These are phyloP conservation scores for Rhinichthys klamathensis DNA, from an alignment of 2,113 vertebrate species.

Conservation along the genomic window DNA sequence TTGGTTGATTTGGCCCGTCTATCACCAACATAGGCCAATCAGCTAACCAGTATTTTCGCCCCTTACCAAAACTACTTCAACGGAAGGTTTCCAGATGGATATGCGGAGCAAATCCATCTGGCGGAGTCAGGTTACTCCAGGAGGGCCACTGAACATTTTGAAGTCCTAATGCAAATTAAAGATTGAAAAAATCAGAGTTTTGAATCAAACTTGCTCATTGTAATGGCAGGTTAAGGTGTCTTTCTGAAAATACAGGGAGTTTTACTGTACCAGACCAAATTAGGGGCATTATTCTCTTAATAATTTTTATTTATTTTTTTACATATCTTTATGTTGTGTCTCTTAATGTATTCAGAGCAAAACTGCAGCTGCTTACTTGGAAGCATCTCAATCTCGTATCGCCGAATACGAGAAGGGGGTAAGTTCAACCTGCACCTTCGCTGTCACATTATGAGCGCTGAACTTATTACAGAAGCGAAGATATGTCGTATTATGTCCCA, in stretches of 20 bases:
- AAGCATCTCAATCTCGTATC: constrained; percentile 84
- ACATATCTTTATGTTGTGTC: not conserved
- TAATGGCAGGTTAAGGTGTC: not conserved
- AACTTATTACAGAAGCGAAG: not conserved
- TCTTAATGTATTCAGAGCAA: constrained; percentile 74
- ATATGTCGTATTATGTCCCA: not conserved
- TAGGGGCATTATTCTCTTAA: not conserved
- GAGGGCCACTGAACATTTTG: not conserved
- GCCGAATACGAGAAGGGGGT: constrained; percentile 81
- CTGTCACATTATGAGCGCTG: not conserved
- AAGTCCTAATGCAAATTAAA: not conserved
- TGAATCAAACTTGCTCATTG: not conserved
- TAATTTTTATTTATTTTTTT: too few relatives aligned
- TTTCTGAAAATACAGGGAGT: not conserved
- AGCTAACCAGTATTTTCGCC: too few relatives aligned
- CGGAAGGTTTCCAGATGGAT: too few relatives aligned
- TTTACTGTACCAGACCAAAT: not conserved
- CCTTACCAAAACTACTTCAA: too few relatives aligned
- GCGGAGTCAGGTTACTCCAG: too few relatives aligned
- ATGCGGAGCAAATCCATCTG: too few relatives aligned
- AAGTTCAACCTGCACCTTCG: constrained; percentile 49
- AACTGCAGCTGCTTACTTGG: constrained; percentile 73
- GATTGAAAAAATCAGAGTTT: not conserved
- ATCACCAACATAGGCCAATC: too few relatives aligned
- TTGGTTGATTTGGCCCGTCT: too few relatives aligned